Conservation (phyloP, 2,888 invertebrate species). For the Hirtodrosophila histrioides region DNA sequence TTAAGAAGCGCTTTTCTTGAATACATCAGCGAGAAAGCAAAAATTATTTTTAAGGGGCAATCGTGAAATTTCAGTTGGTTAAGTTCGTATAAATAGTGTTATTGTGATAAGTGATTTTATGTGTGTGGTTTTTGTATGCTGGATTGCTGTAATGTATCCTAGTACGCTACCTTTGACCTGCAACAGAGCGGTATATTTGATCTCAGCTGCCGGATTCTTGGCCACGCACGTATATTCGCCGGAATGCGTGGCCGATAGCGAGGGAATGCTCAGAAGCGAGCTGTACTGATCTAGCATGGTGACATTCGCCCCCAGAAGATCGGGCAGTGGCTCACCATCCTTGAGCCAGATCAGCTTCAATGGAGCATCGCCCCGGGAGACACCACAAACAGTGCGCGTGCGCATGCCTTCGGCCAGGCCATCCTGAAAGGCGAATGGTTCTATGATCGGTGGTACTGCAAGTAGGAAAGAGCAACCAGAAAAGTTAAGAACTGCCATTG, state of each 20-base stretch:
- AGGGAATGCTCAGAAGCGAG: conserved; percentile 91
- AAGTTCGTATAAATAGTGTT: conserved; percentile 25
- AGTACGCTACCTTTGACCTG: conserved; percentile 91
- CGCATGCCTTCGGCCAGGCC: conserved; percentile 92
- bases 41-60: conserved; percentile 57
- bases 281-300: conserved; percentile 91
- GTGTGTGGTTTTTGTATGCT: conserved; percentile 9
- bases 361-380: conserved; percentile 92
- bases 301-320: conserved; percentile 88
- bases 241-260: conserved; percentile 89
- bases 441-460: conserved; percentile 93
- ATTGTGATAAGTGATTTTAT: conserved; percentile 17
- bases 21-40: conserved; percentile 73
- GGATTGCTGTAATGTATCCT: conserved; percentile 44
- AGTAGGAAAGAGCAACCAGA: conserved; percentile 77
- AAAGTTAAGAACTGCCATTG: conserved; percentile 47
- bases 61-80: conserved; percentile 64
- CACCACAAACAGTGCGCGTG: conserved; percentile 92
- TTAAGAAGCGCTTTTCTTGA: conserved; percentile 78
- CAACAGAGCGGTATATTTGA: conserved; percentile 91
- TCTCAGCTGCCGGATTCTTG: conserved; percentile 91
- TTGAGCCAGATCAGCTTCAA: conserved; percentile 92
- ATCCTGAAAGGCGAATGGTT: conserved; percentile 93
- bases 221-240: conserved; percentile 92
- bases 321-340: conserved; percentile 89